A percentile compares a stretch with the other conserved stretches of the same genome.
Conservation (phyloP, 2,113 vertebrate genomes). For the Struthidea cinerea region DNA sequence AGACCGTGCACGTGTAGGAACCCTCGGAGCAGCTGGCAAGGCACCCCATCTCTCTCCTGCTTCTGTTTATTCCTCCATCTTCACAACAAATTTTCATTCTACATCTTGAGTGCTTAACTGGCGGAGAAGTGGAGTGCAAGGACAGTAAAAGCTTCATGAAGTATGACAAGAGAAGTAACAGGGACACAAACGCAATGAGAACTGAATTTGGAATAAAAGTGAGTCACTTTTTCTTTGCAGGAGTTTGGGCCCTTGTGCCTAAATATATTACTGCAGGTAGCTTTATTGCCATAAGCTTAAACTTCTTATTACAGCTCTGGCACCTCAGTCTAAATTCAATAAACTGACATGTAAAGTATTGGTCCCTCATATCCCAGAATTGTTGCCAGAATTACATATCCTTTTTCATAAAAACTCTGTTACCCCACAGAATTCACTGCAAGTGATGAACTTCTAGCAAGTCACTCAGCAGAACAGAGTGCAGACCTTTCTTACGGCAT, state of each 20-base stretch:
- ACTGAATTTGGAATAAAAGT: background rate
- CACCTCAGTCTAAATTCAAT: background rate
- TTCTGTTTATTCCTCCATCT: background rate
- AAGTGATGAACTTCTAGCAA: background rate
- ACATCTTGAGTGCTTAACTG: background rate
- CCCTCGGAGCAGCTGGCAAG: background rate
- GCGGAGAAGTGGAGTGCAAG: background rate
- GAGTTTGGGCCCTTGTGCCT: accelerated
- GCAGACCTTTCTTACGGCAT: background rate
- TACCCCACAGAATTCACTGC: background rate
- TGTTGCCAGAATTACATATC: background rate
- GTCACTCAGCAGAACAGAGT: background rate
- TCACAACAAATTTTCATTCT: background rate
- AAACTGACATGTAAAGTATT: background rate
- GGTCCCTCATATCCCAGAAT: background rate
- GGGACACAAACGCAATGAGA: background rate
- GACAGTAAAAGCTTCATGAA: background rate
- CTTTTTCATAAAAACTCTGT: background rate
- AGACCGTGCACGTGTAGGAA: background rate
- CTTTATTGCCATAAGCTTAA: background rate
- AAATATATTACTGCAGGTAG: background rate
- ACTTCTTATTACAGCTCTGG: background rate
- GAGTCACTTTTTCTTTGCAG: background rate
- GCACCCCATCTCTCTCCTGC: background rate
- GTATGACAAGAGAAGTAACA: background rate